Evolutionary conservation across 2,888 invertebrate genomes (phyloP).

Genomic region (Sinhomidia bicolor): DNA sequence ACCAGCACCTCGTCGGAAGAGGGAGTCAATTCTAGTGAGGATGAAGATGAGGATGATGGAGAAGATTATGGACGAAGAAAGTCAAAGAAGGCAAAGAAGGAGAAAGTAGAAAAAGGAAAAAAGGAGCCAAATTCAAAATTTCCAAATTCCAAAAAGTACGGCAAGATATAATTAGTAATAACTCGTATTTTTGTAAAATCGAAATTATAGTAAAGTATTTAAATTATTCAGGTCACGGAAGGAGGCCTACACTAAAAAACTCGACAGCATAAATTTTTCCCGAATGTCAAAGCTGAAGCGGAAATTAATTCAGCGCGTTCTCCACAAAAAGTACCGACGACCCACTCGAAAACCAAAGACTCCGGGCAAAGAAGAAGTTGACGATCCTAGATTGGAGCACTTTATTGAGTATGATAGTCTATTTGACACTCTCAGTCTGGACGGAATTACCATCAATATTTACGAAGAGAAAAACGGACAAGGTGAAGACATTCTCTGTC

Average conservation of each 20-base stretch:
- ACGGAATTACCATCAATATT: not conserved
- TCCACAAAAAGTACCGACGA: not conserved
- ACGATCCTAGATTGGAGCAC: not conserved
- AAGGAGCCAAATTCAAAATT: not conserved
- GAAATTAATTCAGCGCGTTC: not conserved
- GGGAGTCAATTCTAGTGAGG: not conserved
- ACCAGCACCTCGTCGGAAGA: no score
- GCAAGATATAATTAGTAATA: no score
- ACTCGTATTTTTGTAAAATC: no score
- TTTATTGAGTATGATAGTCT: not conserved
- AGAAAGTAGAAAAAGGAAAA: not conserved
- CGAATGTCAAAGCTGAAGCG: not conserved
- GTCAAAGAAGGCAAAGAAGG: not conserved
- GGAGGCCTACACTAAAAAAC: not conserved
- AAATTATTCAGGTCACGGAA: not conserved
- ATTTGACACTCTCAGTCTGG: not conserved
- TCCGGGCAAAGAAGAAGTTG: not conserved
- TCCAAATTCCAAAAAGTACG: not conserved
- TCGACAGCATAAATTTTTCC: not conserved
- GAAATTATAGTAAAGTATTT: no score
- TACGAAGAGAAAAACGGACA: no score
- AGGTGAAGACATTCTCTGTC: no score
- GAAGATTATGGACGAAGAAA: not conserved
- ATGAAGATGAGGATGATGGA: not conserved
- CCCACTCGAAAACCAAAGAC: slow-evolving; percentile 5